These are phyloP conservation scores for Arenicola marina DNA, from an alignment of 2,888 invertebrate species.

Conservation along the genomic window DNA sequence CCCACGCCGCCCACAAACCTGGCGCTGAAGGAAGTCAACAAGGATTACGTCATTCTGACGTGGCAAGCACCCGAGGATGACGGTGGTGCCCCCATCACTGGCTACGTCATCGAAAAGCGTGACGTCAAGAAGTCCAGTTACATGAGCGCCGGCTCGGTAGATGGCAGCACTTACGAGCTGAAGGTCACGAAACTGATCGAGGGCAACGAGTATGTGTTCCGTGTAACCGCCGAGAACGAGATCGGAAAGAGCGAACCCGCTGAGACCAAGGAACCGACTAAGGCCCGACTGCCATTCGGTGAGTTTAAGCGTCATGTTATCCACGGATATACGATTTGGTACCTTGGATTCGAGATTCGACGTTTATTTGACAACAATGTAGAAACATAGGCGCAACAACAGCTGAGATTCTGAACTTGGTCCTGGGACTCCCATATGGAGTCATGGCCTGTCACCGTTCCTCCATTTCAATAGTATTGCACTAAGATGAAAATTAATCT, in stretches of 20 bases:
- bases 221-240: conserved; percentile 58
- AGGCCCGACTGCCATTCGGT: conserved; percentile 30
- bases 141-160: conserved; percentile 34
- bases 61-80: conserved; percentile 62
- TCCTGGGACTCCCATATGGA: too few species aligned
- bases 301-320: not conserved
- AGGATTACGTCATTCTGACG: conserved; percentile 46
- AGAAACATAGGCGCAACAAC: too few species aligned
- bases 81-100: conserved; percentile 55
- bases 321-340: too few species aligned
- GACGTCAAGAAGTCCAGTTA: conserved; percentile 49
- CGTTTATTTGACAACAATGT: too few species aligned
- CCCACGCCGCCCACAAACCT: conserved; percentile 52
- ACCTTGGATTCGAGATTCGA: too few species aligned
- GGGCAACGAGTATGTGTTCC: conserved; percentile 54
- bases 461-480: too few species aligned
- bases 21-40: conserved; percentile 43
- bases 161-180: conserved; percentile 19
- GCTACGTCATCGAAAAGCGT: conserved; percentile 52
- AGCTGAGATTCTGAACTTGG: too few species aligned
- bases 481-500: too few species aligned
- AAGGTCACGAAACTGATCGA: conserved; percentile 43
- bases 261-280: conserved; percentile 18
- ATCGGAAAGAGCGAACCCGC: conserved; percentile 64
- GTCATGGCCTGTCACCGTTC: too few species aligned